Evolutionary conservation across 2,113 vertebrate species (phyloP), one percentile per base, ranked within the genome.

Genomic region (Lepisosteus osseus): DNA sequence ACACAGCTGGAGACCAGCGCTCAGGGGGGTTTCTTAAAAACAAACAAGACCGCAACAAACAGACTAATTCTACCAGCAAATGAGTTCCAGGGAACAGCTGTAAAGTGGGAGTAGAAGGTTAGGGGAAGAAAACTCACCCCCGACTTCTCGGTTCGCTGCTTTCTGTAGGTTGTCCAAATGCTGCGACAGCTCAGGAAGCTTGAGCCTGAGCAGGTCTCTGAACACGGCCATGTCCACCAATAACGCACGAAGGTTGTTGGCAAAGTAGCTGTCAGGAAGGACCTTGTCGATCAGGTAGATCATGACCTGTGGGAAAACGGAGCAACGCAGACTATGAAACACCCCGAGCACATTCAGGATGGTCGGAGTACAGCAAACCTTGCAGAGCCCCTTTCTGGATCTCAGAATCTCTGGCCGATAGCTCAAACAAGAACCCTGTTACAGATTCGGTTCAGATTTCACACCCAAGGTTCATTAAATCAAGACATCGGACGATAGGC

Each of bases 281-380:
- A 99, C 97, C 79, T 99, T 99, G 89, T 99, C 97, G 43, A 99
- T 99, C 76, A 99, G 85, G 76, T 98, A 99, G 87, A 99, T 98
- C 97, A 99, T 99, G 78, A 99, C 95, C 97, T 99, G 80, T 68
- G 69, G 70, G 54, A 77, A 6, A 47, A 69, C 17, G 66, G n/a
- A 65, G 55, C 63, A 57, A 63, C 47, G 2, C 5, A 51, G 9
- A 51, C 47, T 51, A 51, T 51, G 47, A 51, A 6, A 51, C 9
- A 51, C 47, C 29, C 29, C 29, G 29, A 29, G 29, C 29, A 2
- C 29, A 1, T 29, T 29, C 29, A 29, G 29, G 29, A 29, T 29
- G 29, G 29, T 29, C 29, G 2, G 29, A 29, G 29, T 29, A 29
- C 29, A 29, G 29, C 29, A 29, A 29, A 29, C 1, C 29, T 29